Evolutionary conservation across 2,888 invertebrate species (phyloP).

Genomic region (Aphrophora alni): DNA sequence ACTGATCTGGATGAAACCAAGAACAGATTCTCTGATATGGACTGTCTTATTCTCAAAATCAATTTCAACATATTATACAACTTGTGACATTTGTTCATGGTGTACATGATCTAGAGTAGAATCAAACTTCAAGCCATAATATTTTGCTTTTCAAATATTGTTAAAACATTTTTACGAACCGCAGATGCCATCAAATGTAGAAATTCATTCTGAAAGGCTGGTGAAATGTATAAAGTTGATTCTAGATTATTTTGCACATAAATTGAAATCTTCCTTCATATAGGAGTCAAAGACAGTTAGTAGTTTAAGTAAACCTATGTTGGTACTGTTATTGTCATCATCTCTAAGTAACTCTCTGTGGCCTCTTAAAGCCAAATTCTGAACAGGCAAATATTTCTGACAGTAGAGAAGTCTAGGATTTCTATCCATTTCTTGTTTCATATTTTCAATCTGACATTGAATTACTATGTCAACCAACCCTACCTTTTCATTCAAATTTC

Average conservation of each 20-base stretch:
- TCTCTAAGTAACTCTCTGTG: too few species aligned
- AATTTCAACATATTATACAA: neutral
- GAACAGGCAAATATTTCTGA: too few species aligned
- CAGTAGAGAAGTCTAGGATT: too few species aligned
- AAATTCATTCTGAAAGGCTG: neutral
- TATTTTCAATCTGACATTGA: too few species aligned
- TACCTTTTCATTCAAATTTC: too few species aligned
- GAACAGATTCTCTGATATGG: neutral
- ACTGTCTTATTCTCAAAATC: neutral
- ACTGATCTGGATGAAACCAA: neutral
- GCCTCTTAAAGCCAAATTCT: too few species aligned
- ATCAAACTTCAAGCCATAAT: neutral
- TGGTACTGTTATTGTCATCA: neutral
- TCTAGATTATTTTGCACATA: neutral
- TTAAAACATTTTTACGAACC: neutral
- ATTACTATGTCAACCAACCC: too few species aligned
- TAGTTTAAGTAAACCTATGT: neutral
- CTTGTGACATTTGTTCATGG: neutral
- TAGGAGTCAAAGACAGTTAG: neutral
- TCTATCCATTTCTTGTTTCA: too few species aligned
- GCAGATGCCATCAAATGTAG: neutral
- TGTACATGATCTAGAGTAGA: neutral
- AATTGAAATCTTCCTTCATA: neutral
- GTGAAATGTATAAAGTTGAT: neutral
- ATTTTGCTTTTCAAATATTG: neutral